Evolutionary conservation across 1,140 invertebrate genomes (phyloP), one percentile per base, ranked within the genome.

Genomic region (Drosophila micromelanica): DNA sequence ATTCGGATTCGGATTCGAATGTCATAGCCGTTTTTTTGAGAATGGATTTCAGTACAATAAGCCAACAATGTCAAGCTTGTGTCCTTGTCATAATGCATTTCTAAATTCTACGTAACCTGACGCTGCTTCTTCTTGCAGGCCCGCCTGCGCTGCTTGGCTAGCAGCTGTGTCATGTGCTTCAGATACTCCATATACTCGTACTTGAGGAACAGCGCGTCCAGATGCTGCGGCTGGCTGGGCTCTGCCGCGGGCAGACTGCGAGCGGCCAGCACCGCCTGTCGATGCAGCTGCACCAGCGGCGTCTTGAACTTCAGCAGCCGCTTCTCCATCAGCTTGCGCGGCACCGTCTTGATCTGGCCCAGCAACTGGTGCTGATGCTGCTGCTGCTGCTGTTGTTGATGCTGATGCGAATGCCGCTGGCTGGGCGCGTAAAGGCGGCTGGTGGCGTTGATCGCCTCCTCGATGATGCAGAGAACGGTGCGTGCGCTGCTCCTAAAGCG

Each of bases 401-500:
- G 20, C 20, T 23, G 20, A 3, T 23, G 2, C 20, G 20, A 23
- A 5, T 23, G 12, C 17, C 37, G 42, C 5, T 2, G 17, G 7
- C 23, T 17, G 9, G 9, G 9, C 23, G 42, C 23, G 3, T 72
- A 69, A 3, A 84, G 55, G 0, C 38, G 60, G 12, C 54, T 72
- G 8, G 75, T 89, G 6, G 42, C 62, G 35, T 89, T 91, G 15
- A 89, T 81, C 15, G 84, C 69, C 27, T 70, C 52, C 48, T 91
- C 89, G 20, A 91, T 76, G 4, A 69, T 49, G 55, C 89, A 91
- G 2, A 91, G 74, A 2, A 84, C 60, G 0, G n/a, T 13, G 2
- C 74, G 38, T 4, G 89, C 74, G 17, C 70, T 65, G 11, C 8
- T 30, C 1, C 73, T 73, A n/a, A 77, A 30, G 2, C 76, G 60